Base-by-base conservation (phyloP, 2,888 invertebrate genomes). In the Prosapia bicincta region DNA sequence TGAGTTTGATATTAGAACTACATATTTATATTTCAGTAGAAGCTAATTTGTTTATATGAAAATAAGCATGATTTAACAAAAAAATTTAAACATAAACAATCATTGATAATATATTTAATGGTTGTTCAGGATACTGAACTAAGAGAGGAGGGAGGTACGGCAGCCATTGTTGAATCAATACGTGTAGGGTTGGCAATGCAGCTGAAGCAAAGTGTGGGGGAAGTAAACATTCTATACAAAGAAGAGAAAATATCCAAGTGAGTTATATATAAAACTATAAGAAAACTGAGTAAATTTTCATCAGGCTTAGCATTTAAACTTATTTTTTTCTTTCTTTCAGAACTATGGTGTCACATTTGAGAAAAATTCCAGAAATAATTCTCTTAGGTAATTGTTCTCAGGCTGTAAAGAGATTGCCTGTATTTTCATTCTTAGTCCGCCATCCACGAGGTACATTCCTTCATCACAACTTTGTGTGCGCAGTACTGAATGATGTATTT, bases 401-500 rank as follows among this genome's bases (percentile, higher is more conserved):
- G 0, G 89, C 89, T 9, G 87, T 89, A 26, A 88, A 92, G 81
- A 87, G 92, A 67, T 87, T 96, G 26, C 93, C 96, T 1, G 91
- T 96, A 75, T 93, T 96, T 84, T 95, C 96, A 5, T 91, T 97
- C 82, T 89, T 96, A 87, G 91, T 97, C 71, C 90, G 92, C 80
- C 94, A 96, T 84, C 91, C 92, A 0, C 86, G 92, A 54, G 93
- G 94, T 32, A 91, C 92, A 15, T 96, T 93, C 83, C 89, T 96
- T 1, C 97, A 97, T 84, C 94, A 96, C 85, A 96, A 96, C 85
- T 91, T 93, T 88, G 86, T 97, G 10, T 92, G 93, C 80, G 92
- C 94, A 10, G 89, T 97, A 24, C 88, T 97, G 67, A 97, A 96
- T 83, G 96, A 97, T 83, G 90, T 97, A 26, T 97, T 96, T 84